Evolutionary conservation across 2,113 vertebrate species (phyloP), one percentile per base, ranked within the genome.

Genomic region (Ornithorhynchus anatinus): DNA sequence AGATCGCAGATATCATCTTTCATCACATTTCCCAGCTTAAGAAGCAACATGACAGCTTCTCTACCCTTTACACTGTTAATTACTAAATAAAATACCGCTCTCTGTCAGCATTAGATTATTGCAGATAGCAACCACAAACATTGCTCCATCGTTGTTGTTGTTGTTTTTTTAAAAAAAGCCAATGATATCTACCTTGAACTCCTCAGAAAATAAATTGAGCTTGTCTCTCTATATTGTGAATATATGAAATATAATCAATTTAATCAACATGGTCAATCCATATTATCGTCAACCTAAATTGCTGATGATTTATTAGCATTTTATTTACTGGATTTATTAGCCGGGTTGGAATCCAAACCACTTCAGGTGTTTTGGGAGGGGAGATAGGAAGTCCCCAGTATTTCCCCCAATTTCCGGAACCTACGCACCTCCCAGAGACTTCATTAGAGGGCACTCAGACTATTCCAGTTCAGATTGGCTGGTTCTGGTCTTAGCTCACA

Each of bases 1-100:
- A 96, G 96, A 96, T 96, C 94, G 93, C 91, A 95, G 96, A 95
- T 96, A 96, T 96, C 95, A 97, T 97, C 96, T 97, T 97, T 96
- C 94, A 93, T 95, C 95, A 95, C 95, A 94, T 96, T 96, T 94
- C 89, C 92, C 92, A 94, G 93, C 94, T 95, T 93, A 91, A 93
- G 95, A 96, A 96, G 92, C 92, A 93, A 94, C 95, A 94, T 94
- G 94, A 96, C 94, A 94, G 95, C 93, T 93, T 91, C 91, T 93
- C 91, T 93, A 89, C 92, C 93, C 91, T 91, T 93, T 91, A 92
- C 90, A 93, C 93, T 94, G 95, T 96, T 99, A 98, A 97, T 97
- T 96, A 96, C 95, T 94, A 94, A 95, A 95, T 95, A 95, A 94
- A 96, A 96, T 96, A 94, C 91, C 91, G 81, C 90, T 95, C 91